Percentiles rank a stretch among this genome's conserved stretches.
These are phyloP conservation scores for Antrozous pallidus DNA, from an alignment of 2,797 vertebrate species.

Conservation along the genomic window DNA sequence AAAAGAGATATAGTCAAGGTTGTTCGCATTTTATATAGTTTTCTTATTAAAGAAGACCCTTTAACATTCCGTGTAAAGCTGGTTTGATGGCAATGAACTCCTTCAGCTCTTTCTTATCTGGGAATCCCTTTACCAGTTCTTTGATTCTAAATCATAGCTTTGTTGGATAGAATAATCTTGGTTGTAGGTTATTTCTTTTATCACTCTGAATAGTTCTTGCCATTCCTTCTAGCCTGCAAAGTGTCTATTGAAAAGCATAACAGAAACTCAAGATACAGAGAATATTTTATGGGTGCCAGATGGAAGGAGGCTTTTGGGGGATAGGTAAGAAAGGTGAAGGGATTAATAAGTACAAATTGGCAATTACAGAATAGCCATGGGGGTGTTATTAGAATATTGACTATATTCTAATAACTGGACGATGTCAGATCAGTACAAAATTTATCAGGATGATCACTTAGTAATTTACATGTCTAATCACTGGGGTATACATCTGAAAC, in stretches of 20 bases:
- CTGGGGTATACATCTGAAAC: neutral
- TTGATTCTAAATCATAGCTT: neutral
- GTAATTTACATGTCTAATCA: neutral
- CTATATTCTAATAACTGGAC: neutral
- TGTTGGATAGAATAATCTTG: neutral
- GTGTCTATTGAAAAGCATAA: neutral
- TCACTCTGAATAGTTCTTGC: neutral
- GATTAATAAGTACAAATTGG: neutral
- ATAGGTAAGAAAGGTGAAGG: neutral
- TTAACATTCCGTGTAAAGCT: neutral
- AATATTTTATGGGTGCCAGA: neutral
- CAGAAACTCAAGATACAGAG: neutral
- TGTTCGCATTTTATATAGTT: neutral
- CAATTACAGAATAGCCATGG: neutral
- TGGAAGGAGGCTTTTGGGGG: neutral
- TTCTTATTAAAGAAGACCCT: neutral
- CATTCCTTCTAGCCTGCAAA: neutral
- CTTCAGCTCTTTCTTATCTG: neutral
- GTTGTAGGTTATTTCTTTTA: neutral
- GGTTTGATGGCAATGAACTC: neutral
- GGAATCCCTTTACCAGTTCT: neutral
- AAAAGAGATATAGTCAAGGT: neutral
- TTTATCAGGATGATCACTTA: neutral
- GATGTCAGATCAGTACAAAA: neutral
- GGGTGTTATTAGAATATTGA: no score